A percentile compares a stretch with the other conserved stretches of the same genome.
Evolutionary conservation across 1,140 invertebrate species (phyloP).

Genomic region (Phortica variegata): DNA sequence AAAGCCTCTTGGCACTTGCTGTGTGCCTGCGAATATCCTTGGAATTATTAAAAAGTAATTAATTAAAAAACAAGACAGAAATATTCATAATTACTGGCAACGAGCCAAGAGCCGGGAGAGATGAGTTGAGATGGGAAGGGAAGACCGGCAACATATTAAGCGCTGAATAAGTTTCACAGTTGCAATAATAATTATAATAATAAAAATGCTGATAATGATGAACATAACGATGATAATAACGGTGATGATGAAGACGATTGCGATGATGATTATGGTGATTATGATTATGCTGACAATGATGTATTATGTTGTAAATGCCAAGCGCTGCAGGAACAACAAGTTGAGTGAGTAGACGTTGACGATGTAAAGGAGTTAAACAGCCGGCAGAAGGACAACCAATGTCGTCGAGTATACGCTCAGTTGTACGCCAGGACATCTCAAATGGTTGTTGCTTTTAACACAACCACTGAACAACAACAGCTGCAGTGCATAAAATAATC

Average conservation of each 20-base stretch:
- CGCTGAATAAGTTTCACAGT: background rate
- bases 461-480: no score
- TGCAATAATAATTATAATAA: background rate
- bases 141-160: no score
- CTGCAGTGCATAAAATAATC: constrained; percentile 30
- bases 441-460: no score
- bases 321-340: constrained; percentile 37
- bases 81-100: constrained; percentile 38
- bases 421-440: no score
- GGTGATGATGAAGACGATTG: no score
- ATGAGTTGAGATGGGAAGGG: background rate
- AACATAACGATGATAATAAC: no score
- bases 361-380: constrained; percentile 6
- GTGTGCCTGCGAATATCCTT: background rate
- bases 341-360: constrained; percentile 13
- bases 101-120: background rate
- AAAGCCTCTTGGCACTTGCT: no score
- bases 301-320: constrained; percentile 54
- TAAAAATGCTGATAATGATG: background rate
- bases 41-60: constrained; percentile 53
- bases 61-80: constrained; percentile 30
- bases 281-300: constrained; percentile 12
- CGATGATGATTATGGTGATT: background rate
- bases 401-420: no score
- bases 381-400: no score